These are phyloP conservation scores for Chydorus sphaericus DNA, from an alignment of 2,888 invertebrate genomes.

Conservation along the genomic window DNA sequence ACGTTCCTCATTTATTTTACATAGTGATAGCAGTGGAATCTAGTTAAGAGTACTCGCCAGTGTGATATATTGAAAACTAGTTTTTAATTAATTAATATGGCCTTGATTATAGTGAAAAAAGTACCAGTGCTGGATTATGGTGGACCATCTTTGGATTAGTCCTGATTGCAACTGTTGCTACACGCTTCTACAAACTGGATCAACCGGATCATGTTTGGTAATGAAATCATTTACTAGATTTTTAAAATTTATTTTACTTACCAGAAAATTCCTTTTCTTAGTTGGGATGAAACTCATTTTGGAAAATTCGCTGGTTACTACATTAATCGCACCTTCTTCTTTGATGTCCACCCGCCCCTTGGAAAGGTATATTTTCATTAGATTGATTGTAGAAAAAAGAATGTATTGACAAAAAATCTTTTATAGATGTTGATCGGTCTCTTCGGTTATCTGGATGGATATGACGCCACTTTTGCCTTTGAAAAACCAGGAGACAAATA, in stretches of 20 bases:
- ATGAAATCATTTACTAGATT: conserved; percentile 25
- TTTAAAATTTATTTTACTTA: not conserved
- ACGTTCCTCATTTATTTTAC: too few species aligned
- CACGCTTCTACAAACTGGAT: conserved; percentile 75
- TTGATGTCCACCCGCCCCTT: conserved; percentile 93
- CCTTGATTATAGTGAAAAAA: not conserved
- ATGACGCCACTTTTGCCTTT: conserved; percentile 86
- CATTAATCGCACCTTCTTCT: conserved; percentile 91
- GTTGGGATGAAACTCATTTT: conserved; percentile 96
- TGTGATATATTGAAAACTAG: not conserved
- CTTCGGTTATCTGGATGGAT: conserved; percentile 80
- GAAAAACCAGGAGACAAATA: conserved; percentile 93
- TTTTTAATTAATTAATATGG: not conserved
- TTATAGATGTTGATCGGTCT: conserved; percentile 81
- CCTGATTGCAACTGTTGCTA: conserved; percentile 49
- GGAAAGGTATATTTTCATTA: conserved; percentile 68
- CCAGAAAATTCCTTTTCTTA: conserved; percentile 15
- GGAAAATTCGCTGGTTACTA: conserved; percentile 99
- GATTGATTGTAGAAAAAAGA: too few species aligned
- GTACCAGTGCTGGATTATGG: conserved; percentile 30
- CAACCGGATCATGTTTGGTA: conserved; percentile 92
- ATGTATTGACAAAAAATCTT: not conserved
- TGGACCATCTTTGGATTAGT: conserved; percentile 51
- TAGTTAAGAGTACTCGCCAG: too few species aligned
- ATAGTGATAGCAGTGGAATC: too few species aligned